Evolutionary conservation across 2,113 vertebrate genomes (phyloP), one percentile per base, ranked within the genome.

Genomic region (Bubo scandiacus): DNA sequence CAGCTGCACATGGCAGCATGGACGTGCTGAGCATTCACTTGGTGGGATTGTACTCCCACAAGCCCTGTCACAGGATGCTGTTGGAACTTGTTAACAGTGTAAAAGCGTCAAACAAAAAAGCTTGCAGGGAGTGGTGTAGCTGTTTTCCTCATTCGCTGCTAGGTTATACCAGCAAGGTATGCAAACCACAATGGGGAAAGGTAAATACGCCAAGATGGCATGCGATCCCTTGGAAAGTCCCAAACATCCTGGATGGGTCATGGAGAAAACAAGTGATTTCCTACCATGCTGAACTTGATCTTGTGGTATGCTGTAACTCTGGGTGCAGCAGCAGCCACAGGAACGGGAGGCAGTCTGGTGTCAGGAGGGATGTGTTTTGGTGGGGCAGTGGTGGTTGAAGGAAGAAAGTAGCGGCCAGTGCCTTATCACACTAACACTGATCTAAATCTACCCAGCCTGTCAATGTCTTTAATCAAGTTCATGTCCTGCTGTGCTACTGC

Each of bases 31-130:
- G 21, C 47, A 23, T 43, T 17, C 42, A 12, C 26, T 32, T 19
- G 15, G 14, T 21, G 51, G 38, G 30, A 17, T 45, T 21, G 11
- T 12, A 20, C 0, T 1, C n/a, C 20, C 67, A 11, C 0, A 0
- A 83, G 29, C 32, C 40, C 36, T 20, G 45, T 18, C 2, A 4
- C 43, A 34, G 32, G 61, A 7, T 27, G 29, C 63, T 21, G 8
- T 57, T 75, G 30, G 51, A 36, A 51, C 40, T 66, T 54, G 55
- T 21, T 29, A 66, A 22, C 45, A 14, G 36, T 6, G 6, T 40
- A 66, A 30, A 83, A 45, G 38, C 6, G 12, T 80, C 57, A 75
- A 65, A 74, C 11, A 51, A 30, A 52, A 38, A 36, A 51, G 27
- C 15, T 40, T 10, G 26, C 27, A 21, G 58, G 47, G 30, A 66